Conservation (phyloP, 2,113 vertebrate genomes). For the Tichodroma muraria region DNA sequence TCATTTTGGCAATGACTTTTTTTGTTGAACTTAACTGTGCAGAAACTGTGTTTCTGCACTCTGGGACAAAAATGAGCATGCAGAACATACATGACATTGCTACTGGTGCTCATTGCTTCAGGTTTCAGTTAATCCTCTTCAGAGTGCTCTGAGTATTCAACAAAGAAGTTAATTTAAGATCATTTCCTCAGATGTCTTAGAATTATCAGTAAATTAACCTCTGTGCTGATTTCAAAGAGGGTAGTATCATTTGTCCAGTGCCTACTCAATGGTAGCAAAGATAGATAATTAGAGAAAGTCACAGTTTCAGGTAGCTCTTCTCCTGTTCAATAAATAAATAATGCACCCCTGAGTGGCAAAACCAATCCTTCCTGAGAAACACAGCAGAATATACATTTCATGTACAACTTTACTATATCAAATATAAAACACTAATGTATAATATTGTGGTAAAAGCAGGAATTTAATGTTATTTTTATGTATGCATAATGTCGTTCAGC, state of each 20-base stretch:
- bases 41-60: neutral
- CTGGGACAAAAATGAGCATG: fast-evolving
- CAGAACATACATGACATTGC: fast-evolving
- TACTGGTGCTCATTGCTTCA: neutral
- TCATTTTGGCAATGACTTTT: neutral
- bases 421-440: neutral
- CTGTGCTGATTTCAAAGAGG: neutral
- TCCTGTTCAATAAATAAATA: neutral
- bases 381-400: neutral
- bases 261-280: neutral
- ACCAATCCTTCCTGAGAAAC: neutral
- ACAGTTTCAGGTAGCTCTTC: neutral
- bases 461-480: neutral
- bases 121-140: neutral
- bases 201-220: neutral
- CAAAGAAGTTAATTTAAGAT: neutral
- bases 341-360: neutral
- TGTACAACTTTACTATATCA: neutral
- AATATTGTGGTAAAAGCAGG: neutral
- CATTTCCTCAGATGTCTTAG: neutral
- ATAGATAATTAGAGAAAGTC: neutral
- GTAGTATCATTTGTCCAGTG: neutral
- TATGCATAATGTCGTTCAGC: neutral
- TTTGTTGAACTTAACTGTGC: neutral
- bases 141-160: neutral